phyloP scores from a whole-genome alignment of 2,888 invertebrate genomes.

The Plemyria rubiginata region DNA sequence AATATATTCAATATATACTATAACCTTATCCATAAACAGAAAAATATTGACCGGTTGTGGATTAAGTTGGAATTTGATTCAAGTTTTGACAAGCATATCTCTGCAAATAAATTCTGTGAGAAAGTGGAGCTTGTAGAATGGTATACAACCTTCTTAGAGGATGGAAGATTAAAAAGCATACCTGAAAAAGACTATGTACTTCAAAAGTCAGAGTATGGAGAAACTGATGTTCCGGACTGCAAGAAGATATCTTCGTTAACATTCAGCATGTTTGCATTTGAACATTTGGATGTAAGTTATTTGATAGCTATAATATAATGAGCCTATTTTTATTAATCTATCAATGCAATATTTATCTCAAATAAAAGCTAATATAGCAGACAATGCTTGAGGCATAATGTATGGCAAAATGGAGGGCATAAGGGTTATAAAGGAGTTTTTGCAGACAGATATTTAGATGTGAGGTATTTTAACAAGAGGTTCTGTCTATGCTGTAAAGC shows the following conservation, averaged over 20 bases:
- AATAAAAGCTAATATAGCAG: too few relatives aligned
- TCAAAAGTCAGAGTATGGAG: slow-evolving; percentile 51
- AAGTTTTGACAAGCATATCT: slow-evolving; percentile 85
- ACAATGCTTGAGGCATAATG: too few relatives aligned
- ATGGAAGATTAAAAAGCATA: slow-evolving; percentile 79
- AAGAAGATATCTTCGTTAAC: slow-evolving; percentile 82
- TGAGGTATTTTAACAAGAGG: too few relatives aligned
- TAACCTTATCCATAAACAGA: slow-evolving; percentile 86
- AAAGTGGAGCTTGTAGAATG: slow-evolving; percentile 88
- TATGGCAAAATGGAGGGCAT: too few relatives aligned
- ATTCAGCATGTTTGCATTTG: slow-evolving; percentile 77
- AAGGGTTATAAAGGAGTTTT: too few relatives aligned
- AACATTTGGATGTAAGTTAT: slow-evolving; percentile 69
- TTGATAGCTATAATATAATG: too few relatives aligned
- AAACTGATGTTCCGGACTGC: slow-evolving; percentile 86
- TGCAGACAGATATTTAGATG: too few relatives aligned
- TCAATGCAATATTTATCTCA: too few relatives aligned
- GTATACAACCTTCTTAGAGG: slow-evolving; percentile 86
- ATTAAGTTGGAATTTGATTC: slow-evolving; percentile 83
- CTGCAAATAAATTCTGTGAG: slow-evolving; percentile 87
- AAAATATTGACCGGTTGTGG: slow-evolving; percentile 86
- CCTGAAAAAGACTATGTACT: slow-evolving; percentile 58
- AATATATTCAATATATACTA: slow-evolving; percentile 86
- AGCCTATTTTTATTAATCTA: too few relatives aligned
- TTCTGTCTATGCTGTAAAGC: too few relatives aligned